Base-by-base conservation (phyloP, 2,797 vertebrate species). In the Yasuhikotakia modesta region DNA sequence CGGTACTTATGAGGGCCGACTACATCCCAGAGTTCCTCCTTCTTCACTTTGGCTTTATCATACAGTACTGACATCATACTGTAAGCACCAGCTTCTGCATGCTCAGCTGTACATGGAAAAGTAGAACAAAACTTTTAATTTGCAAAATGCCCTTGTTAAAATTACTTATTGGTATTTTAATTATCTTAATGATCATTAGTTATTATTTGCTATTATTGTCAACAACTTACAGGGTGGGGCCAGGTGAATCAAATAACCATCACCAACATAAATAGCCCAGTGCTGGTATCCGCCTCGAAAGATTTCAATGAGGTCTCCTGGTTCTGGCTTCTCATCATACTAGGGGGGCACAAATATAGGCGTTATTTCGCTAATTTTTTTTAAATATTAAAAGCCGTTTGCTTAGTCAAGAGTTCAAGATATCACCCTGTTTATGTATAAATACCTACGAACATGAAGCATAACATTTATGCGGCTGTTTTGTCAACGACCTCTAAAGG, bases 41-140 rank as follows among this genome's bases (percentile, higher is more conserved):
- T 93, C 89, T 92, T 95, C 79, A 97, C 94, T 0, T 87, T 0
- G 0, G 95, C 96, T 72, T 91, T 94, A 63, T 95, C 92, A 0
- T 73, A 21, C 4, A 95, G 14, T 6, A 94, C 92, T 0, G 95
- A 96, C 93, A 94, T 94, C 73, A 95, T 1, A 16, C 95, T 96
- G 86, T 53, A 87, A 5, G 81, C 53, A 0, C 94, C 88, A 0
- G 91, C 92, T 2, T 85, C 87, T 0, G 90, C 78, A 0, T 65
- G 8, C 79, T 96, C 95, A 14, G 85, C 95, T 96, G 19, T 3
- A 14, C 48, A 24, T 21, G 22, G 39, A 60, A 79, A 10, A 8
- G 27, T 39, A 3, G 32, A 46, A 27, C 5, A 1, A 4, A 50
- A 35, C 6, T 35, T 35, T 35, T 7, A 4, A 35, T 35, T 5